Evolutionary conservation across 2,113 vertebrate species (phyloP).

Genomic region (Puffinus mauretanicus): DNA sequence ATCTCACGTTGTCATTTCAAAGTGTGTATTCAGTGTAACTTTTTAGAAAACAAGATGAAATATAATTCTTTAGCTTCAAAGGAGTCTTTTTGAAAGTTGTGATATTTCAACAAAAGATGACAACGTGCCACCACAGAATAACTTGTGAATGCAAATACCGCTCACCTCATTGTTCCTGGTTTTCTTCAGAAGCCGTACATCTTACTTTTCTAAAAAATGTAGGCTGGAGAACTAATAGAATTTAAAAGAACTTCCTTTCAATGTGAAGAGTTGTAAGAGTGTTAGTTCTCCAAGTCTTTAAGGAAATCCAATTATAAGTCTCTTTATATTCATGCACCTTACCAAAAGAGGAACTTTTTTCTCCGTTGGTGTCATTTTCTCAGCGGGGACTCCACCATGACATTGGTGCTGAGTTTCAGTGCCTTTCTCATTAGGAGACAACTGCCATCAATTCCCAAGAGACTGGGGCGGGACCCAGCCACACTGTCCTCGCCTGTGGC

Average conservation of each 20-base stretch:
- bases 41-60: conserved; percentile 76
- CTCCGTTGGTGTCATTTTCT: conserved; percentile 73
- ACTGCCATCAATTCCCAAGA: conserved; percentile 37
- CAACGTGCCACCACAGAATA: conserved; percentile 78
- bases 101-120: conserved; percentile 80
- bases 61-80: conserved; percentile 78
- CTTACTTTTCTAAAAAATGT: conserved; percentile 78
- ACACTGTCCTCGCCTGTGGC: neutral
- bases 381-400: conserved; percentile 72
- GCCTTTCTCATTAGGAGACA: conserved; percentile 73
- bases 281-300: conserved; percentile 76
- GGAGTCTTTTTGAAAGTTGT: conserved; percentile 74
- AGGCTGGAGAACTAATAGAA: conserved; percentile 79
- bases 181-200: conserved; percentile 79
- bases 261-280: conserved; percentile 75
- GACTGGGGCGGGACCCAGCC: neutral
- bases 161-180: conserved; percentile 76
- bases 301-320: conserved; percentile 80
- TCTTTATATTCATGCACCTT: conserved; percentile 77
- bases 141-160: conserved; percentile 79
- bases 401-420: conserved; percentile 65
- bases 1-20: conserved; percentile 66
- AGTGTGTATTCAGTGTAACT: conserved; percentile 72
- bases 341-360: conserved; percentile 74
- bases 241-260: conserved; percentile 79